Conservation (phyloP, 2,113 vertebrate species). For the Cinclus cinclus region DNA sequence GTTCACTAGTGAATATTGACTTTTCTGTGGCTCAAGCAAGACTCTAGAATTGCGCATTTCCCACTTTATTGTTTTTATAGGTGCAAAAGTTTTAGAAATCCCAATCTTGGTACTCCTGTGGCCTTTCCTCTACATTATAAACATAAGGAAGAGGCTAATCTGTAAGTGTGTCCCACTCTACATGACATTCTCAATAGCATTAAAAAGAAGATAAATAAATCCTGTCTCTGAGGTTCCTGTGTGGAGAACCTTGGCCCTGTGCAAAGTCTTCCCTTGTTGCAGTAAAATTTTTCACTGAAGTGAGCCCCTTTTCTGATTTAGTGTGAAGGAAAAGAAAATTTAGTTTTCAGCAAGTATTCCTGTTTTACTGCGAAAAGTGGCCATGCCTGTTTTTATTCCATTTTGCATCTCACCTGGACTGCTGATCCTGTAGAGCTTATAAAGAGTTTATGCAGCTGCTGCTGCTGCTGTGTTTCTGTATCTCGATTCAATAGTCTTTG, state of each 20-base stretch:
- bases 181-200: neutral
- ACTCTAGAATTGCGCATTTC: neutral
- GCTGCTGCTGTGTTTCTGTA: neutral
- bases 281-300: neutral
- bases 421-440: neutral
- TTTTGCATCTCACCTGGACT: neutral
- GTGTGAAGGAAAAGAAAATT: neutral
- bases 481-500: neutral
- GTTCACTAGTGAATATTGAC: neutral
- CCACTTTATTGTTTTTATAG: neutral
- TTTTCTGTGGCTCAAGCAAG: neutral
- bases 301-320: neutral
- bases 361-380: neutral
- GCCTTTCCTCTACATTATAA: neutral
- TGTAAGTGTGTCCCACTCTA: neutral
- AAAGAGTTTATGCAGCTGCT: neutral
- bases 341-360: neutral
- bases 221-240: neutral
- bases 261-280: neutral
- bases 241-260: neutral
- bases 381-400: neutral
- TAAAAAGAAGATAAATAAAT: neutral
- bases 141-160: neutral
- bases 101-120: neutral
- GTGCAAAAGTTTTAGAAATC: neutral